These are phyloP conservation scores for Tetragonula clypearis DNA, from an alignment of 1,140 invertebrate genomes.

Conservation along the genomic window DNA sequence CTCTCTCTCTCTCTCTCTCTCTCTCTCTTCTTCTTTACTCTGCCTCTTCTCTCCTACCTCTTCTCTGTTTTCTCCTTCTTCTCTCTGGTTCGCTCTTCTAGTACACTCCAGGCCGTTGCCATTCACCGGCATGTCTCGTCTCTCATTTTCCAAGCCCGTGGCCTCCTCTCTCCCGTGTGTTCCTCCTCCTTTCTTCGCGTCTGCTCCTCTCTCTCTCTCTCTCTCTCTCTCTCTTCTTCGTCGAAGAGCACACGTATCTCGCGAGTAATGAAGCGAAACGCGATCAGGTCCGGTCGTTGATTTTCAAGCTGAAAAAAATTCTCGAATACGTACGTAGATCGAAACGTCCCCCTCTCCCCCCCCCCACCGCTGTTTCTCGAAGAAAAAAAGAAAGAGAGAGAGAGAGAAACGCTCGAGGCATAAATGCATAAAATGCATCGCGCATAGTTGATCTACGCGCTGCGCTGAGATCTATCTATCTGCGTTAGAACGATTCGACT, in stretches of 20 bases:
- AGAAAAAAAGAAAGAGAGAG: too few species aligned
- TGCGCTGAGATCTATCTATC: neutral
- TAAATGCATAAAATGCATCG: neutral
- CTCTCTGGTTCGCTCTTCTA: constrained; percentile 11
- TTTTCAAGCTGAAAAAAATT: constrained; percentile 36
- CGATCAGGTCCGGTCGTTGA: constrained; percentile 5
- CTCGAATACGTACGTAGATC: neutral
- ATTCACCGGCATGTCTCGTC: constrained; percentile 40
- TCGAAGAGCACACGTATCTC: neutral
- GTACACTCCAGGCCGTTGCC: constrained; percentile 45
- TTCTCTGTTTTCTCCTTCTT: neutral
- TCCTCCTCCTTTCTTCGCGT: neutral
- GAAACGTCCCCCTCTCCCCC: neutral
- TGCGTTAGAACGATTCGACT: constrained; percentile 31
- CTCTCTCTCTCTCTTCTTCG: neutral
- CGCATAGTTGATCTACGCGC: neutral
- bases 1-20: neutral
- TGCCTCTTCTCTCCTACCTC: neutral
- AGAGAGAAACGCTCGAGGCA: neutral
- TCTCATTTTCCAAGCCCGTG: constrained; percentile 37
- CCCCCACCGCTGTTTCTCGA: too few species aligned
- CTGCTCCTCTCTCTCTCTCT: neutral
- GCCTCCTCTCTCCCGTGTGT: neutral
- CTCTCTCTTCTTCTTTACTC: neutral
- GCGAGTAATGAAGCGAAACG: constrained; percentile 54